Conservation (phyloP, 2,888 invertebrate genomes). For the Platycheirus rosarum region DNA sequence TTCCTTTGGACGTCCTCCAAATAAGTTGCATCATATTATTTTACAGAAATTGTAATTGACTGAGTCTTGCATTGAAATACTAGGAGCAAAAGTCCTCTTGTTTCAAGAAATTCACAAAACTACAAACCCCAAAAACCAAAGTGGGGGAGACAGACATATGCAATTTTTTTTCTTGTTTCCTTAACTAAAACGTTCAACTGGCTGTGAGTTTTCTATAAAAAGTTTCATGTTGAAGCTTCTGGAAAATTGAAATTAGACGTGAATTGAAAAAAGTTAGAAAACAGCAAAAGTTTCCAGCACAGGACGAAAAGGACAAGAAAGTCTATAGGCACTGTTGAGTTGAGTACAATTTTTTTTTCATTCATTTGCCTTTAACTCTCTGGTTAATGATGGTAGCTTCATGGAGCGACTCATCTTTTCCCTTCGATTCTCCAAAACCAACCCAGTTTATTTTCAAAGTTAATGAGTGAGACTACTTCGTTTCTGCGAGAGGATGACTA, state of each 20-base stretch:
- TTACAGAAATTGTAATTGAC: slow-evolving; percentile 64
- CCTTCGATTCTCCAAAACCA: slow-evolving; percentile 16
- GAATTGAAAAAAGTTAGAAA: slow-evolving; percentile 70
- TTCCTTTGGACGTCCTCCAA: slow-evolving; percentile 64
- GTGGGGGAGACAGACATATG: neutral
- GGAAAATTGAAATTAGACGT: slow-evolving; percentile 72
- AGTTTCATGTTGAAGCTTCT: slow-evolving; percentile 60
- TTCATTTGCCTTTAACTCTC: slow-evolving; percentile 46
- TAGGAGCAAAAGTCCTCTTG: neutral
- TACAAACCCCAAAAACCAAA: neutral
- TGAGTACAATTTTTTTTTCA: neutral
- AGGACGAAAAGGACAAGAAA: neutral
- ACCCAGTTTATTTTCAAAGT: slow-evolving; percentile 52
- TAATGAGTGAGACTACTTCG: slow-evolving; percentile 49
- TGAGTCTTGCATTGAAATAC: slow-evolving; percentile 27
- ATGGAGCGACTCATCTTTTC: slow-evolving; percentile 9
- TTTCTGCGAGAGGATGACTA: slow-evolving; percentile 13
- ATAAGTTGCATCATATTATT: slow-evolving; percentile 61
- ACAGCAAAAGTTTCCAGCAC: slow-evolving; percentile 42
- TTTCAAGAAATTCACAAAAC: neutral
- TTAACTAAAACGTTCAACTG: slow-evolving; percentile 42
- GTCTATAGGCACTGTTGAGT: slow-evolving; percentile 40
- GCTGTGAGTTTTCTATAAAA: slow-evolving; percentile 47
- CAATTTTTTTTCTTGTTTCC: slow-evolving; percentile 17
- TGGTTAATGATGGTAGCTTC: slow-evolving; percentile 30